Base-by-base conservation (phyloP, 53 echinoderm and acorn worm genomes). In the Holothuria scabra region DNA sequence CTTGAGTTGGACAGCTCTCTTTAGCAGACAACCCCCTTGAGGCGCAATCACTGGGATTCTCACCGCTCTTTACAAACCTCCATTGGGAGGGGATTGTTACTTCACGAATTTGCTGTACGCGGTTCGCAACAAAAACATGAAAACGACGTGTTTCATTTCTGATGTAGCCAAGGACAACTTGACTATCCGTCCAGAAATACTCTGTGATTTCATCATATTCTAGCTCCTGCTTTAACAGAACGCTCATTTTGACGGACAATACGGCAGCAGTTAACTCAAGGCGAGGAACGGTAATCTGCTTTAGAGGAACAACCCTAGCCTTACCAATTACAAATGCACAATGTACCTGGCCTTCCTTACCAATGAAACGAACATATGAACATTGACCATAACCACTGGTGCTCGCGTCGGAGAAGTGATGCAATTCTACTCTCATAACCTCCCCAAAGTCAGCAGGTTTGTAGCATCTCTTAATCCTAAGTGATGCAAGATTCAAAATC, bases 241-340 rank as follows among this genome's bases (percentile, higher is more conserved):
- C 63, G 80, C 88, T 88, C 62, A 87, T 81, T 72, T 83, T 88
- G 3, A 85, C 85, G 46, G 91, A 88, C 23, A 91, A 59, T n/a
- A 85, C 88, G 28, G 87, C 90, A 9, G 90, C 90, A 65, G 90
- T 46, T 66, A 87, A 34, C 60, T 90, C 90, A 0, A 90, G 83
- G 28, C 90, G 83, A 1, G 87, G 84, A 6, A 90, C 56, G 26
- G 90, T 90, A n/a, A 60, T 35, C 21, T 37, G 49, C 84, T 87
- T 83, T 61, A 87, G 57, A 41, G 89, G 91, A 34, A 83, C 81
- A 16, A 88, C 92, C 67, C 86, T 86, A 1, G 92, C 83, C 57
- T 92, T 92, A 1, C 79, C 92, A 11, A 86, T 83, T 18, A 91
- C 92, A 56, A 91, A 85, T 8, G 92, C 63, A 59, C 84, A 86